These are phyloP conservation scores for Meandrusa payeni DNA, from an alignment of 2,888 invertebrate species.

Conservation along the genomic window DNA sequence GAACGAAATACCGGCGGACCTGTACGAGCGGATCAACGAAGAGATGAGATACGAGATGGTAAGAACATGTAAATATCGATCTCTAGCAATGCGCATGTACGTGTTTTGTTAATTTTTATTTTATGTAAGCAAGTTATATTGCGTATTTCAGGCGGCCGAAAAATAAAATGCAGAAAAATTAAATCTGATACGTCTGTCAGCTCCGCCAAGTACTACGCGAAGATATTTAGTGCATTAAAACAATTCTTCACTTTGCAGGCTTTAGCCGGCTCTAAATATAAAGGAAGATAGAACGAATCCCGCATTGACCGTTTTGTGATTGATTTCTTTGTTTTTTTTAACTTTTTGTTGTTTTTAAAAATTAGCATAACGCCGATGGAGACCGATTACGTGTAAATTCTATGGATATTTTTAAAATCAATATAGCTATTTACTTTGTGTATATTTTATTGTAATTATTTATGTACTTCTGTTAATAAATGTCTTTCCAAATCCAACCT, in stretches of 20 bases:
- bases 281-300: constrained; percentile 55
- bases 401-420: constrained; percentile 46
- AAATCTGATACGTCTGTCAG: constrained; percentile 69
- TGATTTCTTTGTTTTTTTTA: constrained; percentile 21
- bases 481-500: constrained; percentile 44
- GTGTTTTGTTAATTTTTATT: constrained; percentile 42
- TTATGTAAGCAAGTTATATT: constrained; percentile 48
- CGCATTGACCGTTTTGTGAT: constrained; percentile 5
- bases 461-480: constrained; percentile 66
- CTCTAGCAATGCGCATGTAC: constrained; percentile 21
- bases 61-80: constrained; percentile 79
- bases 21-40: constrained; percentile 92
- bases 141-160: constrained; percentile 74
- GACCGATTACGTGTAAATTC: constrained; percentile 41
- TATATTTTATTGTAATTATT: constrained; percentile 66
- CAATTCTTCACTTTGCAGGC: constrained; percentile 77
- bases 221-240: constrained; percentile 75
- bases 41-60: constrained; percentile 96
- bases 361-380: constrained; percentile 35
- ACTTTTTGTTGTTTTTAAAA: constrained; percentile 27
- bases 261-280: constrained; percentile 70
- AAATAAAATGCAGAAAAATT: constrained; percentile 72
- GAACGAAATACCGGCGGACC: constrained; percentile 94
- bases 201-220: constrained; percentile 70
- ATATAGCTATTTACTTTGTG: constrained; percentile 51